A percentile compares a stretch with the other conserved stretches of the same genome.
phyloP scores from a whole-genome alignment of 2,888 invertebrate species.

The Anticlea derivata region DNA sequence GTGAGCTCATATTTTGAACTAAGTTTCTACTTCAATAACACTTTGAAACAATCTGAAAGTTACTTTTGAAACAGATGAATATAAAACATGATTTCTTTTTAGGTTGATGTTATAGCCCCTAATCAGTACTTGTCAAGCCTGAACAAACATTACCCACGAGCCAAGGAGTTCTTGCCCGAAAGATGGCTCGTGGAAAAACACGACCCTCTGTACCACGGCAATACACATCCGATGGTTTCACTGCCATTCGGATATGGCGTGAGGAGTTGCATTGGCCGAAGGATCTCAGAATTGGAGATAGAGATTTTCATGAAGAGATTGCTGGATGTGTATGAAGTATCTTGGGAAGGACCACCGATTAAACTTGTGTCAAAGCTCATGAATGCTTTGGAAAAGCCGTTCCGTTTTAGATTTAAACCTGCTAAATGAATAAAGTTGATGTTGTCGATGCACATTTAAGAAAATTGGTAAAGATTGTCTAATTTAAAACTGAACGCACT shows the following conservation, averaged over 20 bases:
- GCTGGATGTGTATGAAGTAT: constrained; percentile 53
- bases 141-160: constrained; percentile 82
- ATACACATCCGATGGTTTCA: constrained; percentile 84
- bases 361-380: constrained; percentile 54
- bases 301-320: constrained; percentile 75
- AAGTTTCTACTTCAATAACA: too few relatives aligned
- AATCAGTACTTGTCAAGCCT: constrained; percentile 86
- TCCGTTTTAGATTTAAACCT: constrained; percentile 55
- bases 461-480: too few relatives aligned
- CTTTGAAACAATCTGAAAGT: too few relatives aligned
- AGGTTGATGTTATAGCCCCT: constrained; percentile 90
- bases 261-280: constrained; percentile 87
- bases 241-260: constrained; percentile 88
- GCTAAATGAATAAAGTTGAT: constrained; percentile 31
- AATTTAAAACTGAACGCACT: too few relatives aligned
- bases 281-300: constrained; percentile 89
- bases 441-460: neutral
- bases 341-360: constrained; percentile 69
- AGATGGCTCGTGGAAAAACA: constrained; percentile 86
- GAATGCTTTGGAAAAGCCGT: constrained; percentile 63
- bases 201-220: constrained; percentile 69
- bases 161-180: constrained; percentile 85
- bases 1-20: too few relatives aligned
- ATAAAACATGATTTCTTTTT: constrained; percentile 29
- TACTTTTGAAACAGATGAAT: too few relatives aligned